Percentiles rank a stretch among this genome's conserved stretches.
Evolutionary conservation across 1,140 invertebrate genomes (phyloP).

Genomic region (Drosophila seguyi): DNA sequence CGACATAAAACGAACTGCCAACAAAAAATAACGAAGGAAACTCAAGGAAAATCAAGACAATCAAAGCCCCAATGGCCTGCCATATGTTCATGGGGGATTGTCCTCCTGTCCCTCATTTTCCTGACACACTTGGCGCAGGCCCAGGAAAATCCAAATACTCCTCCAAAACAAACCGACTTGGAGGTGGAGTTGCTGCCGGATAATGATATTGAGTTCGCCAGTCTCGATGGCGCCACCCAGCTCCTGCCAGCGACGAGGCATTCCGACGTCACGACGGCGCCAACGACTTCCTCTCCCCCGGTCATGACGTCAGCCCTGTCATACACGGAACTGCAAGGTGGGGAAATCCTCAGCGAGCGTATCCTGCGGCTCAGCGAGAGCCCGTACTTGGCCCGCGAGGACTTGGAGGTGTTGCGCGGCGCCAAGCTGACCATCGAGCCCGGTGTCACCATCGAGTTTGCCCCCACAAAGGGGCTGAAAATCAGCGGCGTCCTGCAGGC

Average conservation of each 20-base stretch:
- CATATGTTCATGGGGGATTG: slow-evolving; percentile 48
- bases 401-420: slow-evolving; percentile 91
- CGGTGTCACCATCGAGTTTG: slow-evolving; percentile 94
- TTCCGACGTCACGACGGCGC: slow-evolving; percentile 68
- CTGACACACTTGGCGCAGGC: slow-evolving; percentile 69
- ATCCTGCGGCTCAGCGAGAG: slow-evolving; percentile 87
- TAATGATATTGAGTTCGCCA: slow-evolving; percentile 78
- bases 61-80: slow-evolving; percentile 49
- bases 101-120: slow-evolving; percentile 45
- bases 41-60: slow-evolving; percentile 9
- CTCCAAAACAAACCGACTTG: slow-evolving; percentile 29
- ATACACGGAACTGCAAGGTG: slow-evolving; percentile 81
- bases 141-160: slow-evolving; percentile 52
- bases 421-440: slow-evolving; percentile 93
- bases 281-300: slow-evolving; percentile 53
- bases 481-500: slow-evolving; percentile 94
- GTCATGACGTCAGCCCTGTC: slow-evolving; percentile 69
- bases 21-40: slow-evolving; percentile 18
- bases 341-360: slow-evolving; percentile 86
- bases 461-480: slow-evolving; percentile 95
- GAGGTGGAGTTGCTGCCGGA: slow-evolving; percentile 70
- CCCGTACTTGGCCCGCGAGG: slow-evolving; percentile 92
- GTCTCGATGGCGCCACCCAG: slow-evolving; percentile 80
- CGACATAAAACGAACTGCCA: slow-evolving; percentile 64
- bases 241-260: slow-evolving; percentile 62